phyloP scores from a whole-genome alignment of 2,797 vertebrate genomes.

The Crax fasciolata region DNA sequence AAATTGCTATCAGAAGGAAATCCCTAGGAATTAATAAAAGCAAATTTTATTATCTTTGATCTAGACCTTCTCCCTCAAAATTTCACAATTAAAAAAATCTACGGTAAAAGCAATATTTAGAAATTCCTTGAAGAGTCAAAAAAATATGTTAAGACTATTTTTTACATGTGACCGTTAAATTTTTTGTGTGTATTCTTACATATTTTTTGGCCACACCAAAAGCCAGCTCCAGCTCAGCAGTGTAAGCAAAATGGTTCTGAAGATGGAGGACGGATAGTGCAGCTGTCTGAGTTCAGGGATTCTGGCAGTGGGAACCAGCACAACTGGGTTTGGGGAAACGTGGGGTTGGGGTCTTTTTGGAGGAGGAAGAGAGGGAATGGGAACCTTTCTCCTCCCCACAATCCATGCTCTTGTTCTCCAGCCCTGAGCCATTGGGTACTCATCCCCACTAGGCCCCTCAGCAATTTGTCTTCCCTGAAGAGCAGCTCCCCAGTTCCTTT shows the following conservation, averaged over 20 bases:
- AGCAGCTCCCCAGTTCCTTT: neutral
- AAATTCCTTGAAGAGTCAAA: neutral
- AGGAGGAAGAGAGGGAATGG: neutral
- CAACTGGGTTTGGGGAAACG: neutral
- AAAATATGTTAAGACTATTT: neutral
- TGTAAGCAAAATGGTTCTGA: accelerated
- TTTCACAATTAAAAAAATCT: neutral
- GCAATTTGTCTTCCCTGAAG: neutral
- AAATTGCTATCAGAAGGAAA: slow-evolving; percentile 13
- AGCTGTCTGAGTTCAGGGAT: neutral
- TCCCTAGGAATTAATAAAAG: neutral
- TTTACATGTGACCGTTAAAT: neutral
- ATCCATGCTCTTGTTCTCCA: neutral
- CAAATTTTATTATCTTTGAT: neutral
- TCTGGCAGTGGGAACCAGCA: neutral
- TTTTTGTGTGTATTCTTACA: too few relatives aligned
- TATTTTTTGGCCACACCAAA: neutral
- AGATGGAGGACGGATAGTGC: neutral
- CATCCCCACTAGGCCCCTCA: neutral
- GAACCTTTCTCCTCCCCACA: neutral
- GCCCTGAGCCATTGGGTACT: neutral
- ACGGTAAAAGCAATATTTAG: neutral
- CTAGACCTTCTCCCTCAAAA: neutral
- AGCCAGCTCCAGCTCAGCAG: neutral
- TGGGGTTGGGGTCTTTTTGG: neutral